Evolutionary conservation across 2,888 invertebrate genomes (phyloP), one percentile per base, ranked within the genome.

Genomic region (Megaustenia siamemsis): DNA sequence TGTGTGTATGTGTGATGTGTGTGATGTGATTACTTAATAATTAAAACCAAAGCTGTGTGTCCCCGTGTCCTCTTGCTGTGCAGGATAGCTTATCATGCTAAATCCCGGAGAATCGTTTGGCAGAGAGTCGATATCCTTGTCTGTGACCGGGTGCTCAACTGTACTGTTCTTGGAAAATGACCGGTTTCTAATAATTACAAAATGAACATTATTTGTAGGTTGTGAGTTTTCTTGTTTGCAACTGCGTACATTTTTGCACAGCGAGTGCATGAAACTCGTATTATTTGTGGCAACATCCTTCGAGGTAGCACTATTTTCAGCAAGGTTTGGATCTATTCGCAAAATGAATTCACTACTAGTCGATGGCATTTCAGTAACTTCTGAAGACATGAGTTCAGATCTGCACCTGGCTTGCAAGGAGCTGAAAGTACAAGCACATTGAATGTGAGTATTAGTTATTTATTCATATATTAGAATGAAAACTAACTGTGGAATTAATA

Each of bases 281-380:
- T 78, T 78, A 40, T 12, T 43, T 15, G 60, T 21, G 3, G n/a
- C 32, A 38, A 8, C n/a, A 6, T 56, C 60, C 1, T 21, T 43
- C 40, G 38, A 38, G 2, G 38, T 12, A 8, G 60, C 15, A 24
- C 35, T 12, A 38, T 60, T 32, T 6, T 3, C n/a, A 24, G 4
- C 24, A n/a, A 77, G 35, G 24, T 56, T 40, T 24, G 77, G 60
- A 40, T 60, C 77, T 40, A 77, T 60, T 8, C 40, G 77, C n/a
- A 77, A 60, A 77, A 77, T n/a, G 21, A 77, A 60, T 10, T 60
- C 77, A 38, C 60, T 56, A n/a, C 60, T 60, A n/a, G 35, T 12
- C 15, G 43, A 28, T 18, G 43, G 15, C 28, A 63, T 15, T 15
- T 78, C 63, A 43, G 43, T 66, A 8, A 78, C 4, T 6, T 63